phyloP scores from a whole-genome alignment of 2,888 invertebrate species.

The Yponomeuta evonymella region DNA sequence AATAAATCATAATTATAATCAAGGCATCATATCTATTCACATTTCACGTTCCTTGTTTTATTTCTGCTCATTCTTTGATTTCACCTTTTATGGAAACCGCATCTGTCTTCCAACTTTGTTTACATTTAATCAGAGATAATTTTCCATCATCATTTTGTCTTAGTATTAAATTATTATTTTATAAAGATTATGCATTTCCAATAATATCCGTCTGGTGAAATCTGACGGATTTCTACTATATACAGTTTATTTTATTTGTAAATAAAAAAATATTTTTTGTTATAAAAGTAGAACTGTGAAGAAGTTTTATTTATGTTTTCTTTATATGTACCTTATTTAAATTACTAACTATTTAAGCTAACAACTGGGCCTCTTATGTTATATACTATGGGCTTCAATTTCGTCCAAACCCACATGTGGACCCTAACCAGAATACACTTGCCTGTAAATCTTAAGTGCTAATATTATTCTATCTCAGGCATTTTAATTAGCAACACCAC shows the following conservation, averaged over 20 bases:
- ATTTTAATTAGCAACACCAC: no score
- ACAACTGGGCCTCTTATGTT: neutral
- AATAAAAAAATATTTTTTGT: neutral
- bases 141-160: neutral
- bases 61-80: neutral
- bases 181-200: neutral
- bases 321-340: neutral
- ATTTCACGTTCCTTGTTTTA: slow-evolving; percentile 1
- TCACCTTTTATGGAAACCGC: neutral
- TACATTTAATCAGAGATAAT: neutral
- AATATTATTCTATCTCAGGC: no score
- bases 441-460: no score
- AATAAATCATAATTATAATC: neutral
- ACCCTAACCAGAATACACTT: no score
- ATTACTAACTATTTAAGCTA: neutral
- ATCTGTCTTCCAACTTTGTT: neutral
- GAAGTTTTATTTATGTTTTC: slow-evolving; percentile 2
- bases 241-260: neutral
- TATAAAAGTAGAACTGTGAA: neutral
- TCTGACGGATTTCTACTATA: slow-evolving; percentile 4
- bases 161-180: neutral
- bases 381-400: no score
- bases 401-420: no score
- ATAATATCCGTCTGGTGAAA: slow-evolving; percentile 3
- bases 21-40: neutral